A percentile compares a stretch with the other conserved stretches of the same genome.
Evolutionary conservation across 2,888 invertebrate species (phyloP).

Genomic region (Diplolepis rosae): DNA sequence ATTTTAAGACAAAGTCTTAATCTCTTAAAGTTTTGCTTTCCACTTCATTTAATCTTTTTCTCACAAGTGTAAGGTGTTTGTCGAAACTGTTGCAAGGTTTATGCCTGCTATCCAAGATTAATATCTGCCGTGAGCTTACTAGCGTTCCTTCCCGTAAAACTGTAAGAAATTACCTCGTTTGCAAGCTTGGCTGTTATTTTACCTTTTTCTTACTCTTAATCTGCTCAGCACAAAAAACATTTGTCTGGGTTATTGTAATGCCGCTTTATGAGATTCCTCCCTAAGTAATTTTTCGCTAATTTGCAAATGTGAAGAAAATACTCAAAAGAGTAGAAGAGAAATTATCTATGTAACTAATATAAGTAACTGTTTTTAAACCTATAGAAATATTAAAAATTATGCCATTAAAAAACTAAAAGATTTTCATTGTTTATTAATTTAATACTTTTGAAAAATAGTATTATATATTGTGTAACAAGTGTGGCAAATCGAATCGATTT

Average conservation of each 20-base stretch:
- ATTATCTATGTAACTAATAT: background rate
- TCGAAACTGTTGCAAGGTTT: background rate
- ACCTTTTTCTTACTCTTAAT: background rate
- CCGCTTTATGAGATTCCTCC: background rate
- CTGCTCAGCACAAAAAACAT: background rate
- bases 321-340: background rate
- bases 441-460: no score
- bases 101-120: background rate
- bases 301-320: background rate
- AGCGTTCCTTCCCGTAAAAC: background rate
- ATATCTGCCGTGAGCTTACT: background rate
- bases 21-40: background rate
- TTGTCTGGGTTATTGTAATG: background rate
- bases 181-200: constrained; percentile 9
- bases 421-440: no score
- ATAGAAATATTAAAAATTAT: background rate
- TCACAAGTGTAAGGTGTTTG: background rate
- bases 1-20: no score
- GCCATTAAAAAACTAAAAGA: no score
- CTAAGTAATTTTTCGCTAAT: background rate
- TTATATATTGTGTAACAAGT: no score
- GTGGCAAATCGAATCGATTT: no score
- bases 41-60: background rate
- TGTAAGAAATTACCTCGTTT: background rate
- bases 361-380: background rate